Conservation (phyloP, 2,797 vertebrate genomes). For the Borostomias antarcticus region DNA sequence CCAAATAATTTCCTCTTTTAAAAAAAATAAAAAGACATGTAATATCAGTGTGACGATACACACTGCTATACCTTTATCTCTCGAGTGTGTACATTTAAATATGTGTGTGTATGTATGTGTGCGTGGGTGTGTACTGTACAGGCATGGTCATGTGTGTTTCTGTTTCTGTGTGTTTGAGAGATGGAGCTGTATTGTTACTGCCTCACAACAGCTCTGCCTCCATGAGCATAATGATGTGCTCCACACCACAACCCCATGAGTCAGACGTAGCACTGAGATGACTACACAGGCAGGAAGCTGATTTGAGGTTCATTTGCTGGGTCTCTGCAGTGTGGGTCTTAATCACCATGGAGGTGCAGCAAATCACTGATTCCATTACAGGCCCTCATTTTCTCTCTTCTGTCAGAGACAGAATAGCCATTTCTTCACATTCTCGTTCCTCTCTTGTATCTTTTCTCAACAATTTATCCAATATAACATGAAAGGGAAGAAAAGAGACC, state of each 20-base stretch:
- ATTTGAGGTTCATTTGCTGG: slow-evolving; percentile 9
- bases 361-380: slow-evolving; percentile 46
- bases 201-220: background rate
- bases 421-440: background rate
- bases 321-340: slow-evolving; percentile 4
- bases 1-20: too few relatives aligned
- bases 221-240: background rate
- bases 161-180: background rate
- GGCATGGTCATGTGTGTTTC: background rate
- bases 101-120: too few relatives aligned
- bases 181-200: background rate
- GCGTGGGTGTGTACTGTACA: too few relatives aligned
- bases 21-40: too few relatives aligned
- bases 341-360: slow-evolving; percentile 35
- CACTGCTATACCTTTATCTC: too few relatives aligned
- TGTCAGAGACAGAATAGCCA: background rate
- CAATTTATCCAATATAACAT: background rate
- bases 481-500: background rate
- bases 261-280: background rate
- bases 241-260: background rate
- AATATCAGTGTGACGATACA: too few relatives aligned
- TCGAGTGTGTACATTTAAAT: too few relatives aligned
- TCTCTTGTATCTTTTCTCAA: slow-evolving; percentile 4
- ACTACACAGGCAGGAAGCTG: background rate
- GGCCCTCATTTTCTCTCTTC: slow-evolving; percentile 21